Evolutionary conservation across 2,888 invertebrate genomes (phyloP).

Genomic region (Campaea margaritaria): DNA sequence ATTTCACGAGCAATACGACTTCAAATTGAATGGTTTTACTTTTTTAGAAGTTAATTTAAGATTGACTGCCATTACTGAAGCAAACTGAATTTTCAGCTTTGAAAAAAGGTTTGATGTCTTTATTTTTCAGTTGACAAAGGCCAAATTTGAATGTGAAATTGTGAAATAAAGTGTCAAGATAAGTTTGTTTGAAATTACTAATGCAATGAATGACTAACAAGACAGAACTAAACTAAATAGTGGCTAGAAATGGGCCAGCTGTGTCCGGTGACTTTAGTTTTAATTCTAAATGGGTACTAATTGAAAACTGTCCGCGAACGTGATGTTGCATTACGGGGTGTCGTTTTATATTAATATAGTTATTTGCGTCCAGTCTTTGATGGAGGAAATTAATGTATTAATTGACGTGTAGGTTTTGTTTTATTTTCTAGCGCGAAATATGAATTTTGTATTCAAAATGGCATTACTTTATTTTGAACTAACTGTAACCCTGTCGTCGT

Average conservation of each 20-base stretch:
- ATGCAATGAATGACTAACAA: constrained; percentile 84
- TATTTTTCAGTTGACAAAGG: constrained; percentile 31
- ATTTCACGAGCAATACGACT: constrained; percentile 35
- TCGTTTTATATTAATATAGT: constrained; percentile 52
- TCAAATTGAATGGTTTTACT: constrained; percentile 38
- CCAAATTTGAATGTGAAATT: constrained; percentile 36
- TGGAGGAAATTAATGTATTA: constrained; percentile 22
- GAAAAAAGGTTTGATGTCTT: background rate
- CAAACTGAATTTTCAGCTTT: constrained; percentile 10
- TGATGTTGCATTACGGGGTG: constrained; percentile 53
- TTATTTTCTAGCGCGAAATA: background rate
- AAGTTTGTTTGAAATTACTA: constrained; percentile 70
- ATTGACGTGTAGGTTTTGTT: background rate
- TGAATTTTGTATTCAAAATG: background rate
- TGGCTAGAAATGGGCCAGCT: constrained; percentile 78
- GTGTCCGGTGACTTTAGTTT: constrained; percentile 82
- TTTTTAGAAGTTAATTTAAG: background rate
- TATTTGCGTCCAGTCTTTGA: constrained; percentile 18
- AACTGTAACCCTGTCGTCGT: too few species aligned
- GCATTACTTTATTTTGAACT: too few species aligned
- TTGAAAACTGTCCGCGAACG: constrained; percentile 73
- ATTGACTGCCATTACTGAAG: constrained; percentile 22
- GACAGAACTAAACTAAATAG: constrained; percentile 83
- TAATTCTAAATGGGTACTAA: constrained; percentile 82
- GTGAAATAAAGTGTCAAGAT: constrained; percentile 17